A percentile compares a stretch with the other conserved stretches of the same genome.
Conservation (phyloP, 2,888 invertebrate species). For the Aleiodes alternator region DNA sequence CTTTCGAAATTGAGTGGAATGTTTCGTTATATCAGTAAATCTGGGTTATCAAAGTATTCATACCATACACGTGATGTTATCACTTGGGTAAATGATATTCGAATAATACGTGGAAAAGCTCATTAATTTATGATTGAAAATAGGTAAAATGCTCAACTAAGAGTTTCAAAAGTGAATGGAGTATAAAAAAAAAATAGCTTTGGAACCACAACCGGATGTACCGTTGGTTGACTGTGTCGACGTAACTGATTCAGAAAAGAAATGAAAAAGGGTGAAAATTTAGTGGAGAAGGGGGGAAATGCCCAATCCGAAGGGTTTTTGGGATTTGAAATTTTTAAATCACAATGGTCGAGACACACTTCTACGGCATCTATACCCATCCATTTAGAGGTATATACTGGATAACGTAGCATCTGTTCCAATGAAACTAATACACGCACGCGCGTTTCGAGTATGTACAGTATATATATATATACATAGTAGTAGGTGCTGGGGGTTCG, state of each 20-base stretch:
- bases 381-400: conserved; percentile 55
- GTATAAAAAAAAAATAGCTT: not conserved
- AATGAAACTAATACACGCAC: conserved; percentile 53
- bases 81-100: conserved; percentile 24
- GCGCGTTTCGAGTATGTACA: conserved; percentile 38
- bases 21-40: conserved; percentile 48
- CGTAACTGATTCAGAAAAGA: conserved; percentile 5
- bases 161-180: not conserved
- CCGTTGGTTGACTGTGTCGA: conserved; percentile 29
- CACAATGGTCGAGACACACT: conserved; percentile 72
- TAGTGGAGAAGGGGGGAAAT: conserved; percentile 51
- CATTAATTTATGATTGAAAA: conserved; percentile 5
- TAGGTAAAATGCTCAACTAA: not conserved
- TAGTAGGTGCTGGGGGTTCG: conserved; percentile 48
- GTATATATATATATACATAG: not conserved
- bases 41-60: conserved; percentile 52
- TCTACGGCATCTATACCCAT: conserved; percentile 64
- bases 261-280: conserved; percentile 19
- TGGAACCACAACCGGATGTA: conserved; percentile 18
- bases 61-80: conserved; percentile 21
- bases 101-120: conserved; percentile 3
- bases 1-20: conserved; percentile 15
- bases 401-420: conserved; percentile 51
- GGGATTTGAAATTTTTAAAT: conserved; percentile 71
- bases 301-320: conserved; percentile 48